These are phyloP conservation scores for Scophthalmus maximus DNA, from an alignment of 2,113 vertebrate genomes.

Conservation along the genomic window DNA sequence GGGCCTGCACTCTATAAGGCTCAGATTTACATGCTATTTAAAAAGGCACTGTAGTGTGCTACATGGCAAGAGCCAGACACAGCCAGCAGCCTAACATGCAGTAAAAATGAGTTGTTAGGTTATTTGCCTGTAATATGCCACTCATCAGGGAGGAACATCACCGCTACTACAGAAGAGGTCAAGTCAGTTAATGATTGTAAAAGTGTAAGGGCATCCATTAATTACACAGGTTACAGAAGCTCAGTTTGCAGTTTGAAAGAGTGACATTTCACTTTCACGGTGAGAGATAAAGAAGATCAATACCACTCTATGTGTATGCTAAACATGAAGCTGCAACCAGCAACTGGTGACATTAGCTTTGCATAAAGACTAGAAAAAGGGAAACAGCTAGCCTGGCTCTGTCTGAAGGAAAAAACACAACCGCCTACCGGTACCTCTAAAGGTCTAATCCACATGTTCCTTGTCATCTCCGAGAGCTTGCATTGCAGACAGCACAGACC, in stretches of 20 bases:
- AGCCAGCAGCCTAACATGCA: constrained; percentile 34
- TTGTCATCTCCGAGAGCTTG: too few species aligned
- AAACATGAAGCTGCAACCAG: neutral
- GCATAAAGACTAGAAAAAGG: neutral
- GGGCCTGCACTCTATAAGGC: constrained; percentile 13
- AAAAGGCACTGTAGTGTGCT: constrained; percentile 43
- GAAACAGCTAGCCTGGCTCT: neutral
- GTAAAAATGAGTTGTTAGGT: constrained; percentile 36
- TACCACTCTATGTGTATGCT: neutral
- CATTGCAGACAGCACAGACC: too few species aligned
- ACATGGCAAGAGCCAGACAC: constrained; percentile 17
- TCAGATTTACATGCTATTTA: constrained; percentile 54
- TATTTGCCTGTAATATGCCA: constrained; percentile 32
- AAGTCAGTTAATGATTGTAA: constrained; percentile 26
- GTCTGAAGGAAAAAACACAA: too few species aligned
- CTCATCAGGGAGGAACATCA: constrained; percentile 15
- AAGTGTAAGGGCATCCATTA: constrained; percentile 21
- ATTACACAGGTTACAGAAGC: constrained; percentile 23
- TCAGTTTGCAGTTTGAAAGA: constrained; percentile 2
- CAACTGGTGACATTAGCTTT: neutral
- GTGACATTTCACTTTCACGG: neutral
- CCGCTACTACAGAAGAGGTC: neutral
- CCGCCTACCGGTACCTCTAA: too few species aligned
- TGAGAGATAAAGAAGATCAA: neutral
- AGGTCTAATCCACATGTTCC: too few species aligned